Percentiles rank a stretch among this genome's conserved stretches.
These are phyloP conservation scores for Drosophila vallismaia DNA, from an alignment of 2,888 invertebrate species.

Conservation along the genomic window DNA sequence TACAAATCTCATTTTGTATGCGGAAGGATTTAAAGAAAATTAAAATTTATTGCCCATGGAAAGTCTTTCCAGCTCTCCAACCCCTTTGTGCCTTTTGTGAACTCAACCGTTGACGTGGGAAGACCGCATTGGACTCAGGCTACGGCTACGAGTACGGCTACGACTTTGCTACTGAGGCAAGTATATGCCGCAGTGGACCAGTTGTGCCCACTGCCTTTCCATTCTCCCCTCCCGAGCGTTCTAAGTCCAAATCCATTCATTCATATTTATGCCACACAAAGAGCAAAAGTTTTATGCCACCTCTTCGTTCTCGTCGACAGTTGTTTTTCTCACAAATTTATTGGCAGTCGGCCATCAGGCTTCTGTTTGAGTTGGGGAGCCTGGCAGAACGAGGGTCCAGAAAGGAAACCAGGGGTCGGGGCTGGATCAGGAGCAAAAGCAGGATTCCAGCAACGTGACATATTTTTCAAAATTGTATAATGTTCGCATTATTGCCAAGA, in stretches of 20 bases:
- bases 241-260: constrained; percentile 70
- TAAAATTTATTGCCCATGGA: constrained; percentile 75
- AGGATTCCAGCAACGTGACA: constrained; percentile 65
- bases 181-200: constrained; percentile 46
- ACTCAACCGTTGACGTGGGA: constrained; percentile 34
- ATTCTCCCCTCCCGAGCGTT: not conserved
- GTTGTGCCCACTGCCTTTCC: constrained; percentile 34
- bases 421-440: not conserved
- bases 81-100: constrained; percentile 29
- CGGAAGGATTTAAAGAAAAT: constrained; percentile 70
- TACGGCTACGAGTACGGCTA: constrained; percentile 2
- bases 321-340: constrained; percentile 75
- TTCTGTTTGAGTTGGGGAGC: constrained; percentile 37
- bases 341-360: constrained; percentile 72
- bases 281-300: constrained; percentile 75
- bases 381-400: not conserved
- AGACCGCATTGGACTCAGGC: constrained; percentile 27
- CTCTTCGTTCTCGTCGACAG: constrained; percentile 67
- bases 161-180: constrained; percentile 14
- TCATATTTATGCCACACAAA: constrained; percentile 76
- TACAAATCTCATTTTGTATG: constrained; percentile 66
- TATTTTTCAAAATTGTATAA: constrained; percentile 72
- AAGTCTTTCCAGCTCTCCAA: constrained; percentile 32
- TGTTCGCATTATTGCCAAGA: constrained; percentile 68
- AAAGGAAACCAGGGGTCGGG: not conserved